These are phyloP conservation scores for Chelon labrosus DNA, from an alignment of 2,797 vertebrate genomes.

Conservation along the genomic window DNA sequence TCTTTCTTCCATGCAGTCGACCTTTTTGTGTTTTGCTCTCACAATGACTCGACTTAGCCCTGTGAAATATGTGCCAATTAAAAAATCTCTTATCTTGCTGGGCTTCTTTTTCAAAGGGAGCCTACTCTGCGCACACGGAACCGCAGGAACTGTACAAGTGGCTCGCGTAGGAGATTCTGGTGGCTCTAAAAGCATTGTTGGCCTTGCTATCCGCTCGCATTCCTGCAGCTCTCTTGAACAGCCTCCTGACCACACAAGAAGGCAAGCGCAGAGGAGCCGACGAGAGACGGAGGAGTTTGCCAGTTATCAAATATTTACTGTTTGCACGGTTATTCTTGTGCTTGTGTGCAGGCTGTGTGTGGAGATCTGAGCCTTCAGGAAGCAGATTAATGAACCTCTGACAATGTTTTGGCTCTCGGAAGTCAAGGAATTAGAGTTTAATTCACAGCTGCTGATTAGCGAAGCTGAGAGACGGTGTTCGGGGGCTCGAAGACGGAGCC, in stretches of 20 bases:
- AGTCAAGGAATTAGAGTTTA: conserved; percentile 36
- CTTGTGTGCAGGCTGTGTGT: conserved; percentile 25
- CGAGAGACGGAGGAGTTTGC: conserved; percentile 33
- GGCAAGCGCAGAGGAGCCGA: conserved; percentile 31
- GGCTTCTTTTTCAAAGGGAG: conserved; percentile 51
- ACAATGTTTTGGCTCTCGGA: conserved; percentile 26
- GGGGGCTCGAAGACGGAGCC: conserved; percentile 30
- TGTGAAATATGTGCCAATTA: conserved; percentile 47
- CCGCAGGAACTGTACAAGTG: conserved; percentile 59
- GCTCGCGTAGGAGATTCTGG: conserved; percentile 54
- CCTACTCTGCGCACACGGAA: conserved; percentile 35
- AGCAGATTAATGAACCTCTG: conserved; percentile 41
- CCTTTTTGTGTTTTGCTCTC: conserved; percentile 4
- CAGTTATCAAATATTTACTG: conserved; percentile 70
- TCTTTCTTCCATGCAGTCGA: neutral
- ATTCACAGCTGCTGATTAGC: conserved; percentile 43
- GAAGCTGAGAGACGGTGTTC: conserved; percentile 33
- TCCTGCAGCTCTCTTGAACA: conserved; percentile 65
- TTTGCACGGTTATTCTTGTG: conserved; percentile 53
- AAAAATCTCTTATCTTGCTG: conserved; percentile 49
- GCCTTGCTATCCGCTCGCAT: conserved; percentile 64
- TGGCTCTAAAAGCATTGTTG: conserved; percentile 81
- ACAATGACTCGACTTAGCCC: neutral
- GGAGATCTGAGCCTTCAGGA: conserved; percentile 40
- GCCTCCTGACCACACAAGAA: conserved; percentile 78